phyloP scores from a whole-genome alignment of 2,113 vertebrate species.

The Rhineura floridana region DNA sequence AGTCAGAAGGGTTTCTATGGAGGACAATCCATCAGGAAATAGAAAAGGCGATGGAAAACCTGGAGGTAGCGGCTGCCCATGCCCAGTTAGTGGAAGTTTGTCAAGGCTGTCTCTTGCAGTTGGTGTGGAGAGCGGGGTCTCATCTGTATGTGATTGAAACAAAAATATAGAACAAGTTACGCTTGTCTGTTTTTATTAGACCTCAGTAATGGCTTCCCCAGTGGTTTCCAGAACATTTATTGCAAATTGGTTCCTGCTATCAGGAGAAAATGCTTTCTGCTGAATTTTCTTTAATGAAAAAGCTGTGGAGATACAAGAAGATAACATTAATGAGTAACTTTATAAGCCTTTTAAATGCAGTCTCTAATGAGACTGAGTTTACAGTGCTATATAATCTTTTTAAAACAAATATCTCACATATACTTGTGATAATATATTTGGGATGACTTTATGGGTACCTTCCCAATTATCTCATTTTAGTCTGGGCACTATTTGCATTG shows the following conservation, averaged over 20 bases:
- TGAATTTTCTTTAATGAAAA: constrained; percentile 92
- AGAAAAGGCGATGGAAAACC: constrained; percentile 98
- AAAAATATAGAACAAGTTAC: constrained; percentile 91
- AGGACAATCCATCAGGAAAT: constrained; percentile 97
- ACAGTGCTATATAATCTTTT: constrained; percentile 88
- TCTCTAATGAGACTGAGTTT: constrained; percentile 90
- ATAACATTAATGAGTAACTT: constrained; percentile 91
- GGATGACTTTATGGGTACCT: constrained; percentile 83
- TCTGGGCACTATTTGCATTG: constrained; percentile 75
- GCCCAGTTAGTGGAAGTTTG: constrained; percentile 94
- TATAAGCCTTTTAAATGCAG: constrained; percentile 90
- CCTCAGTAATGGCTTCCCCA: constrained; percentile 88
- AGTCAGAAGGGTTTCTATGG: constrained; percentile 99
- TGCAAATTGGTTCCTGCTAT: constrained; percentile 91
- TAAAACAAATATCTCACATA: constrained; percentile 90
- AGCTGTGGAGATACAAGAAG: constrained; percentile 90
- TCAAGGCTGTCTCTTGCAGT: constrained; percentile 98
- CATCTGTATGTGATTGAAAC: constrained; percentile 94
- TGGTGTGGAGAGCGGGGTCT: constrained; percentile 94
- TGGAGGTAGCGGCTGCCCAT: constrained; percentile 92
- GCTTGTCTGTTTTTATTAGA: constrained; percentile 91
- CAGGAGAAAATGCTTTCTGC: constrained; percentile 90
- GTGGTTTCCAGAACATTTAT: constrained; percentile 91
- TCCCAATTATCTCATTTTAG: constrained; percentile 85
- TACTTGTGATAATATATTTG: constrained; percentile 87